Evolutionary conservation across 2,888 invertebrate genomes (phyloP), one percentile per base, ranked within the genome.

Genomic region (Sinelater perroti): DNA sequence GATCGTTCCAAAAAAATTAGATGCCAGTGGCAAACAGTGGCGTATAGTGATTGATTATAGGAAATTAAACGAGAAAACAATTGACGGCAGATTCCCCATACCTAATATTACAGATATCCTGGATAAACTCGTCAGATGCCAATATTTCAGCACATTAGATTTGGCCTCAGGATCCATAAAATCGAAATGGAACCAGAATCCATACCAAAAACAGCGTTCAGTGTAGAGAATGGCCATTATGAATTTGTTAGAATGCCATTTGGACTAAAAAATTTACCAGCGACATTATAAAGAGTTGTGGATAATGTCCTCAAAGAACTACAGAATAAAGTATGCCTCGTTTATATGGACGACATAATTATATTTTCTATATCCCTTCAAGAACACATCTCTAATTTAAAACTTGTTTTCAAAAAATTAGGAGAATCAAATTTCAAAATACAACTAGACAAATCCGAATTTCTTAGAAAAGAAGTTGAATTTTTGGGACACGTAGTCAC

Each of bases 271-370:
- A 69, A 68, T 21, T 63, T 64, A 0, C 70, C 71, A 0, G 50
- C 62, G 1, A 72, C 69, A 7, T 72, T 72, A 50, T 68, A 69
- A 50, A 20, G 70, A 28, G 42, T 63, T 5, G 66, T 70, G 56
- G 65, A 68, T 33, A 50, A 64, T 55, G 38, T 67, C 52, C 36
- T 72, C 4, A 33, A 56, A n/a, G 67, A 55, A 18, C 47, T 53
- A 17, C 40, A 53, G 16, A 44, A 60, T 36, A 50, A 65, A 57
- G 47, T 52, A n/a, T 62, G 64, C 36, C 51, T 65, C 16, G 64
- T 67, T 7, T 67, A 67, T 33, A 60, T 67, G 57, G 65, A 67
- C 42, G 64, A 62, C 47, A 58, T 65, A 16, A 55, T 63, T n/a
- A 20, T 38, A 1, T 38, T 18, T 20, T 28, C 38, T 11, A 38